Base-by-base conservation (phyloP, 1,140 invertebrate genomes). In the Cyrtorhinus lividipennis region DNA sequence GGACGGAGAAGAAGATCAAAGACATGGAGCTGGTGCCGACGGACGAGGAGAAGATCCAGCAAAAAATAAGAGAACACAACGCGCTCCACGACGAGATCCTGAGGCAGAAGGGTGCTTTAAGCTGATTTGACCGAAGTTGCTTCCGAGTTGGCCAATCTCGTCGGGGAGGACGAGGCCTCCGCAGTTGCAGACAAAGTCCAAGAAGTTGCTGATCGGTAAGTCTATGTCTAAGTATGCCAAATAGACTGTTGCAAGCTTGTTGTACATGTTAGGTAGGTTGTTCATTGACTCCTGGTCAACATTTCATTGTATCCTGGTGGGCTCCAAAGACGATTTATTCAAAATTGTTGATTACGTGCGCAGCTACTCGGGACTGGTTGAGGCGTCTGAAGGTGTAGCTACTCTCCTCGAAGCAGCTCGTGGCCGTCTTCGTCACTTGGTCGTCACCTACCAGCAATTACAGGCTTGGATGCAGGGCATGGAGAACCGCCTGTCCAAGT, bases 381-480 rank as follows among this genome's bases (percentile, higher is more conserved):
- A 92, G 67, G 83, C 86, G 65, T 93, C 90, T 61, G 84, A 93
- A 58, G 81, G 83, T 65, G 79, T 94, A 44, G 88, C 87, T 2
- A 80, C 83, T 38, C 74, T 94, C 0, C 74, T 95, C 2, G 82
- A 87, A 68, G 81, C 84, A 59, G 90, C 89, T 0, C 81, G 88
- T 64, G 83, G 88, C 72, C 90, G 88, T n/a, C 73, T 95, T 2
- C 78, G 90, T 15, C 87, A 91, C 71, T 73, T 95, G n/a, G 90
- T 94, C 0, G 79, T 94, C 0, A 92, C 88, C 0, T 95, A 94
- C 71, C 90, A 95, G 76, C 90, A 94, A 70, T 74, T 97, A 1
- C 84, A 91, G 8, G 86, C 83, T 0, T 97, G 92, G 92, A 92
- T 96, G 86, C 90, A 94, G 69, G 78, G 76, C 65, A 92, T 91